Percentiles rank a stretch among this genome's conserved stretches.
phyloP scores from a whole-genome alignment of 2,797 vertebrate species.

The Pitangus sulphuratus region DNA sequence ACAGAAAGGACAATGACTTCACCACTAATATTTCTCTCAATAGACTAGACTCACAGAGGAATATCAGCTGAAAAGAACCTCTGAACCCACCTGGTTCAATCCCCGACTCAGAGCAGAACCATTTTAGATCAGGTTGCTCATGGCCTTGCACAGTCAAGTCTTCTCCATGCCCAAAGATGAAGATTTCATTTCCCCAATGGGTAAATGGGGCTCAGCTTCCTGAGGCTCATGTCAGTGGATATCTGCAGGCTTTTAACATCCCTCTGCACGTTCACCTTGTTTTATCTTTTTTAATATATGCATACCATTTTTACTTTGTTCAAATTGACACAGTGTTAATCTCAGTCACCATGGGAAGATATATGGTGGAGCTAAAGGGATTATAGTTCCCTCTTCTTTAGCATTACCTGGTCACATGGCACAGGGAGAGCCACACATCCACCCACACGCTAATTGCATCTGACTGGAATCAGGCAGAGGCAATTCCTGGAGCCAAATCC shows the following conservation, averaged over 20 bases:
- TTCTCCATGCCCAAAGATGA: not conserved
- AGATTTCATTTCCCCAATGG: not conserved
- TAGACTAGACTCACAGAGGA: not conserved
- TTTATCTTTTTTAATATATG: not conserved
- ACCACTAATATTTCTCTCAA: not conserved
- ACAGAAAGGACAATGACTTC: not conserved
- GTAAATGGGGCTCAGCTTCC: not conserved
- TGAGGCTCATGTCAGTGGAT: not conserved
- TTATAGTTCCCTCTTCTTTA: not conserved
- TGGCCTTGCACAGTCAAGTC: not conserved
- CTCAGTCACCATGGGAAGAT: not conserved
- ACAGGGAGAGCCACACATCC: not conserved
- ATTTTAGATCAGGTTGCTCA: not conserved
- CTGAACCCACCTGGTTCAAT: not conserved
- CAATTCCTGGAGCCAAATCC: not conserved
- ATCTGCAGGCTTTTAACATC: not conserved
- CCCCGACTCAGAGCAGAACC: not conserved
- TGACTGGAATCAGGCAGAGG: not conserved
- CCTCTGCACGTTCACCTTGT: not conserved
- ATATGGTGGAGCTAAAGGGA: not conserved
- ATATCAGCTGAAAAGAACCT: not conserved
- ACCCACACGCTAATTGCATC: not conserved
- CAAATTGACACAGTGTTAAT: not conserved
- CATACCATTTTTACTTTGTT: not conserved
- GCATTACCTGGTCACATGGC: not conserved